A percentile compares a stretch with the other conserved stretches of the same genome.
These are phyloP conservation scores for Diaperis boleti DNA, from an alignment of 2,888 invertebrate genomes.

Conservation along the genomic window DNA sequence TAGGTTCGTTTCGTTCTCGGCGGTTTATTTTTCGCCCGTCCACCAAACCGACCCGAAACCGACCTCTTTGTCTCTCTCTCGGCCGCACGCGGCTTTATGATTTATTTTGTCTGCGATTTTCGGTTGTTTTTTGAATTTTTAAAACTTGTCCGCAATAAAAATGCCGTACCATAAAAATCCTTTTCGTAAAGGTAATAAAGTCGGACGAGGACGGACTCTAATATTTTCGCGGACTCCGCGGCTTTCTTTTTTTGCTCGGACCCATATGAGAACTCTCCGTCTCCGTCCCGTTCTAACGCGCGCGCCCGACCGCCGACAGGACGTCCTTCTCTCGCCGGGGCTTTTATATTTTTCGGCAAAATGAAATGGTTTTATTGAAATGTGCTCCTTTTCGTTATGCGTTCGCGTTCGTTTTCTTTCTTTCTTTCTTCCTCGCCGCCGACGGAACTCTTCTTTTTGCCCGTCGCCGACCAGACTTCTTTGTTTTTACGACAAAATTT, in stretches of 20 bases:
- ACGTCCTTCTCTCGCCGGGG: slow-evolving; percentile 21
- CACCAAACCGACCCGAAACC: slow-evolving; percentile 37
- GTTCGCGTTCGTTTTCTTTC: slow-evolving; percentile 15
- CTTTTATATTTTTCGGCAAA: slow-evolving; percentile 50
- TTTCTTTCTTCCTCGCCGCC: no score
- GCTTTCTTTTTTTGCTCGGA: slow-evolving; percentile 21
- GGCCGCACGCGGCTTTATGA: slow-evolving; percentile 60
- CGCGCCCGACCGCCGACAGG: no score
- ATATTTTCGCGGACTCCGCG: slow-evolving; percentile 20
- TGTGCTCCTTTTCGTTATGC: slow-evolving; percentile 25
- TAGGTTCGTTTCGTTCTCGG: slow-evolving; percentile 17
- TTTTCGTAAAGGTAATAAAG: slow-evolving; percentile 39
- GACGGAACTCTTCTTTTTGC: slow-evolving; percentile 4
- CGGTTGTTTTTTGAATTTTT: slow-evolving; percentile 66
- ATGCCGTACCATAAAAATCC: slow-evolving; percentile 63
- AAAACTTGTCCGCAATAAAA: slow-evolving; percentile 66
- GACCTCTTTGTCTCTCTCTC: slow-evolving; percentile 34
- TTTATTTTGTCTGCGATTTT: slow-evolving; percentile 67
- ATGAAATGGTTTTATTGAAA: slow-evolving; percentile 47
- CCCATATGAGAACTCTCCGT: slow-evolving; percentile 30
- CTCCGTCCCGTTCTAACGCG: slow-evolving; percentile 22
- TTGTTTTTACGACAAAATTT: slow-evolving; percentile 30
- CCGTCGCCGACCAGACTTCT: slow-evolving; percentile 9
- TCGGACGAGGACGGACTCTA: slow-evolving; percentile 40
- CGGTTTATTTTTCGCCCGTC: slow-evolving; percentile 32